These are phyloP conservation scores for Chaetops frenatus DNA, from an alignment of 2,113 vertebrate species.

Conservation along the genomic window DNA sequence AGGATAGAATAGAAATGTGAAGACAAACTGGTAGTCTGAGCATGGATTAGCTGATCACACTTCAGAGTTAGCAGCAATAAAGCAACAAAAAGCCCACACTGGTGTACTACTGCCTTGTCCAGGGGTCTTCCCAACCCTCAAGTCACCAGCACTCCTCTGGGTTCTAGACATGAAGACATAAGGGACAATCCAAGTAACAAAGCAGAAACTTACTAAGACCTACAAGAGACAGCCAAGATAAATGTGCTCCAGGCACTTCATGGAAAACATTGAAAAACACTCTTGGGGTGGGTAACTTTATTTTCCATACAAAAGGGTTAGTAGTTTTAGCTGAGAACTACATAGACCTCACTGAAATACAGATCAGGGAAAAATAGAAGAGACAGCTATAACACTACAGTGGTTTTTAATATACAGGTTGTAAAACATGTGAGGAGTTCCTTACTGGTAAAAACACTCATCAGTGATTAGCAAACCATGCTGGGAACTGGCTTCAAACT, in stretches of 20 bases:
- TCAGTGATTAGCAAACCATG: neutral
- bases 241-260: neutral
- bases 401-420: neutral
- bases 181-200: neutral
- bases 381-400: neutral
- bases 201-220: neutral
- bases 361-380: fast-evolving
- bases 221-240: neutral
- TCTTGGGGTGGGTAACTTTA: neutral
- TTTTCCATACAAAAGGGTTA: neutral
- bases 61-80: neutral
- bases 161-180: neutral
- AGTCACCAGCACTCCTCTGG: neutral
- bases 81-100: neutral
- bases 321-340: neutral
- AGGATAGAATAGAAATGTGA: neutral
- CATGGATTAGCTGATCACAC: neutral
- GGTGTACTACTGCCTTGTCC: neutral
- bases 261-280: neutral
- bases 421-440: neutral
- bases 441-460: neutral
- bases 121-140: neutral
- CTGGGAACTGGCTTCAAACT: neutral
- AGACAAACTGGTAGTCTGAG: neutral
- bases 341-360: neutral